These are phyloP conservation scores for Pachymerium ferrugineum DNA, from an alignment of 2,888 invertebrate species.

Conservation along the genomic window DNA sequence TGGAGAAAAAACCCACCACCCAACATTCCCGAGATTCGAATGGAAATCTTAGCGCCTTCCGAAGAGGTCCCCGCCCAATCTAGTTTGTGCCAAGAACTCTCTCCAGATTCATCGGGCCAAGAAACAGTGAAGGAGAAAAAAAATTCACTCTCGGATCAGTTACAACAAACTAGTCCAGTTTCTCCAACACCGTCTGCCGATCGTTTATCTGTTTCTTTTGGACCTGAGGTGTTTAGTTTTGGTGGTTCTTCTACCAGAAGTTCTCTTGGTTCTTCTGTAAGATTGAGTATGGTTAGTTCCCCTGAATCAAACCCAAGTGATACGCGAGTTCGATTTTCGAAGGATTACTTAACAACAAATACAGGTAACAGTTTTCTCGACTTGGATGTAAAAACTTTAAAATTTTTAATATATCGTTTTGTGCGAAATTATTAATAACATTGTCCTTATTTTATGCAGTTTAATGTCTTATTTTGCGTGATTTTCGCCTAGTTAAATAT, in stretches of 20 bases:
- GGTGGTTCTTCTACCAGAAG: neutral
- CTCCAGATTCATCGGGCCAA: neutral
- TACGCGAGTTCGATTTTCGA: neutral
- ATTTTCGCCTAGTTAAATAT: neutral
- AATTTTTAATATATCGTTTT: no score
- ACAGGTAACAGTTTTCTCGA: neutral
- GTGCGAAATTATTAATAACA: no score
- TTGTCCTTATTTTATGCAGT: no score
- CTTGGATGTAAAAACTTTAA: no score
- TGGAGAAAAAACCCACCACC: constrained; percentile 8
- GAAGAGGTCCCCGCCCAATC: constrained; percentile 25
- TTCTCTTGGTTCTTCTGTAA: constrained; percentile 2
- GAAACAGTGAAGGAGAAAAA: neutral
- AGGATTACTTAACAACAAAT: neutral
- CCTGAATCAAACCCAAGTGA: constrained; percentile 7
- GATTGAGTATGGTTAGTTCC: constrained; percentile 6
- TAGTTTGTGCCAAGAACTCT: constrained; percentile 13
- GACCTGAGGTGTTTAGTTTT: constrained; percentile 50
- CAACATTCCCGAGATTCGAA: constrained; percentile 24
- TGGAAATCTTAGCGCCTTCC: constrained; percentile 20
- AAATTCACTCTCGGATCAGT: constrained; percentile 20
- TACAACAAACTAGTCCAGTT: constrained; percentile 40
- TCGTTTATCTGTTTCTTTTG: constrained; percentile 67
- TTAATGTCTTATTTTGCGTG: neutral
- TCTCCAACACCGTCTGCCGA: constrained; percentile 66